A percentile compares a stretch with the other conserved stretches of the same genome.
Evolutionary conservation across 2,113 vertebrate genomes (phyloP).

Genomic region (Neotoma lepida): DNA sequence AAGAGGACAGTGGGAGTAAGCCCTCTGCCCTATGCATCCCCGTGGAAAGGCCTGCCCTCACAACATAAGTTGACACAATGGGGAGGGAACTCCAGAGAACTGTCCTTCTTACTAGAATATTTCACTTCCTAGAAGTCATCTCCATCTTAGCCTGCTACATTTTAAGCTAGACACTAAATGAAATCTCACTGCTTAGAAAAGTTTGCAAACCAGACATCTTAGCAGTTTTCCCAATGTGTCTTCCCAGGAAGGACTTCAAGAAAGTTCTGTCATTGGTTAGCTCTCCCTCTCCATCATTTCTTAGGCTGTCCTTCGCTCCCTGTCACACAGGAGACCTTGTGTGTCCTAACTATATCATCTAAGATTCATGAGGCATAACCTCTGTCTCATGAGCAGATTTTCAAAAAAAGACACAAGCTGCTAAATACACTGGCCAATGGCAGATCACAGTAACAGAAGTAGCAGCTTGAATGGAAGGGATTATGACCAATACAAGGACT

Average conservation of each 20-base stretch:
- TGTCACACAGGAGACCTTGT: slow-evolving; percentile 68
- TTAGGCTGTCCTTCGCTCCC: slow-evolving; percentile 11
- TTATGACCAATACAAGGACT: slow-evolving; percentile 62
- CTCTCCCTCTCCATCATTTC: slow-evolving; percentile 62
- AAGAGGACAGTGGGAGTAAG: not conserved
- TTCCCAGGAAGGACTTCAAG: not conserved
- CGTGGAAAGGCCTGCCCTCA: not conserved
- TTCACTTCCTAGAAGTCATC: slow-evolving; percentile 17
- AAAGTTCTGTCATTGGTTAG: not conserved
- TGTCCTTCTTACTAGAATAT: not conserved
- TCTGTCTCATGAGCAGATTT: slow-evolving; percentile 81
- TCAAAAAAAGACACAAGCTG: slow-evolving; percentile 78
- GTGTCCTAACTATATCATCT: slow-evolving; percentile 79
- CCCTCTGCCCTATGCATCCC: not conserved
- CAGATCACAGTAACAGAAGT: slow-evolving; percentile 73
- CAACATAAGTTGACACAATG: not conserved
- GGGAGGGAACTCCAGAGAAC: not conserved
- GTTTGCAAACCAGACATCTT: not conserved
- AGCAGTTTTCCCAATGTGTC: not conserved
- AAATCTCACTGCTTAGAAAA: slow-evolving; percentile 9
- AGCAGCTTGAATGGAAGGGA: slow-evolving; percentile 55
- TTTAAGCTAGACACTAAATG: not conserved
- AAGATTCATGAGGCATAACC: slow-evolving; percentile 78
- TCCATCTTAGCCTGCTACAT: not conserved
- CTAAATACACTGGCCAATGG: slow-evolving; percentile 76